A percentile compares a stretch with the other conserved stretches of the same genome.
phyloP scores from a whole-genome alignment of 2,797 vertebrate species.

The Sus cebifrons region DNA sequence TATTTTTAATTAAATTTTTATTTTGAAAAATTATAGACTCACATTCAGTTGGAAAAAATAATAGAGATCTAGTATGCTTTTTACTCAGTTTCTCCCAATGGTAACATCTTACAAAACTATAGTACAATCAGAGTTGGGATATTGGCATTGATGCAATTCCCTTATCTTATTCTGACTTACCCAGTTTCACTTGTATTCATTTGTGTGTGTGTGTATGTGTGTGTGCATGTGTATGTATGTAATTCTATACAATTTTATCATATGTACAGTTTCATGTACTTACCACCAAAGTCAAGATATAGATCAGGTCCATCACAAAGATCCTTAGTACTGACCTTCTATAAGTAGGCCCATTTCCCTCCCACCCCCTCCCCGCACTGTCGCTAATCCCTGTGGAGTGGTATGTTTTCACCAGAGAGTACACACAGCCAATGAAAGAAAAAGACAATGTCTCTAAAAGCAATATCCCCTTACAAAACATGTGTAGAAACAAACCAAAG shows the following conservation, averaged over 20 bases:
- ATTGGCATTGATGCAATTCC: not conserved
- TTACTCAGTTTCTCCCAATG: conserved; percentile 8
- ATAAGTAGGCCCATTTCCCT: not conserved
- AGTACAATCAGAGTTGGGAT: not conserved
- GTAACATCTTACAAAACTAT: conserved; percentile 36
- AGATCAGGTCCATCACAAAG: not conserved
- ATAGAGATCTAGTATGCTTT: not conserved
- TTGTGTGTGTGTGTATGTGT: not conserved
- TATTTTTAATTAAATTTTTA: conserved; percentile 49
- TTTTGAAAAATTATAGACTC: conserved; percentile 41
- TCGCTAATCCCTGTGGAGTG: not conserved
- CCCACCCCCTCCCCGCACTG: not conserved
- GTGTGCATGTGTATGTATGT: not conserved
- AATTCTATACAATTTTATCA: conserved; percentile 20
- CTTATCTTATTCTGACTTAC: conserved; percentile 49
- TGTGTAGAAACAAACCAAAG: conserved; percentile 33
- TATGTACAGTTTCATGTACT: not conserved
- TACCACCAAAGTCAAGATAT: conserved; percentile 12
- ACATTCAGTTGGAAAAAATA: conserved; percentile 32
- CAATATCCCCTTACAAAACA: conserved; percentile 20
- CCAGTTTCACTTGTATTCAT: conserved; percentile 12
- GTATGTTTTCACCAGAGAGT: conserved; percentile 7
- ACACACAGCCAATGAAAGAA: conserved; percentile 38
- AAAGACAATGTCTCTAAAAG: conserved; percentile 66
- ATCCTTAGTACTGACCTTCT: not conserved